A percentile compares a stretch with the other conserved stretches of the same genome.
phyloP scores from a whole-genome alignment of 2,113 vertebrate genomes.

The Heterotis niloticus region DNA sequence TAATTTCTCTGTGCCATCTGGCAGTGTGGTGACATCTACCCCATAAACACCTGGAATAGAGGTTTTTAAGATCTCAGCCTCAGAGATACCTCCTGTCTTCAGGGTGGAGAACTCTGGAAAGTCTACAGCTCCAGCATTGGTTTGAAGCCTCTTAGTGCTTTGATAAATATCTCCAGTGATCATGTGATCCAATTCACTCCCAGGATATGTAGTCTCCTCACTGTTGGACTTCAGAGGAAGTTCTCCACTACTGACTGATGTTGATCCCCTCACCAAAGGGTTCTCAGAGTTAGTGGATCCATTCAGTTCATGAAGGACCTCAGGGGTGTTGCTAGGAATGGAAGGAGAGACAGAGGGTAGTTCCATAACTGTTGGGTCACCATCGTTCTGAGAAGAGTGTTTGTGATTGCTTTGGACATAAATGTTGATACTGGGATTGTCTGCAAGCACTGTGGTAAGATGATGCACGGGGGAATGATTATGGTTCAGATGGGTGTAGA shows the following conservation, averaged over 20 bases:
- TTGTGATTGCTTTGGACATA: neutral
- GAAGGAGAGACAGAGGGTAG: neutral
- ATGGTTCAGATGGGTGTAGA: neutral
- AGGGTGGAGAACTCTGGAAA: neutral
- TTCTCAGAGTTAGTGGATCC: neutral
- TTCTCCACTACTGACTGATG: neutral
- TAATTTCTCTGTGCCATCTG: neutral
- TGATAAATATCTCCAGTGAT: neutral
- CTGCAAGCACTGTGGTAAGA: neutral
- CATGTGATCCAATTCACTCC: neutral
- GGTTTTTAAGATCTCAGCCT: neutral
- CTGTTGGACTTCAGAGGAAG: neutral
- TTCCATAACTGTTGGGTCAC: neutral
- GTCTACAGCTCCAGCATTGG: neutral
- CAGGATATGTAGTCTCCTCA: neutral
- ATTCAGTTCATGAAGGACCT: neutral
- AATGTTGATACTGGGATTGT: neutral
- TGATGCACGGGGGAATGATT: neutral
- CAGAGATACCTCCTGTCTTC: neutral
- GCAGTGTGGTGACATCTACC: neutral
- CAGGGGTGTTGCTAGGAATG: neutral
- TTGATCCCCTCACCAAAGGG: slow-evolving; percentile 2
- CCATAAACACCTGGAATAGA: neutral
- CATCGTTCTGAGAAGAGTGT: neutral
- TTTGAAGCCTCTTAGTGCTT: neutral